Evolutionary conservation across 2,888 invertebrate species (phyloP).

Genomic region (Metellina segmentata): DNA sequence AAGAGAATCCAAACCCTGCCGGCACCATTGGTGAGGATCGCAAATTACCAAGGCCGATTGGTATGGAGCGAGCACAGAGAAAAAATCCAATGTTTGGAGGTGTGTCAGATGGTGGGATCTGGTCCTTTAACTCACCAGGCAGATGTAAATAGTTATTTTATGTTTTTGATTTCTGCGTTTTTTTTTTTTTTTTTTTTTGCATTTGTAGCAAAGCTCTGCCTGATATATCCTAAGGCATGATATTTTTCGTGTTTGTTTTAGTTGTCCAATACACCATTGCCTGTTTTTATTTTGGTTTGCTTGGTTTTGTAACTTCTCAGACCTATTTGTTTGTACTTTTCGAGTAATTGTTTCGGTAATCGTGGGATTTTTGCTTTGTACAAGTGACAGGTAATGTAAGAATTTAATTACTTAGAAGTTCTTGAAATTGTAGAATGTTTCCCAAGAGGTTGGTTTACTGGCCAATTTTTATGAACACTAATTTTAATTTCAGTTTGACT

Average conservation of each 20-base stretch:
- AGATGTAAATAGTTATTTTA: constrained; percentile 74
- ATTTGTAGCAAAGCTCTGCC: constrained; percentile 61
- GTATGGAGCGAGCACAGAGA: constrained; percentile 81
- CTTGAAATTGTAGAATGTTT: no score
- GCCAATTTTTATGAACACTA: no score
- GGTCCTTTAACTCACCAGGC: constrained; percentile 75
- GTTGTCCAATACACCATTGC: background rate
- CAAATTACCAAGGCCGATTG: constrained; percentile 81
- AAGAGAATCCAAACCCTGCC: constrained; percentile 64
- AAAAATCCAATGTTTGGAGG: constrained; percentile 77
- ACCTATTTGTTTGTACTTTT: background rate
- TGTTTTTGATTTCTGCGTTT: constrained; percentile 56
- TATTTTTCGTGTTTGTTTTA: constrained; percentile 9
- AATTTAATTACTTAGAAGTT: no score
- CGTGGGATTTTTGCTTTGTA: no score
- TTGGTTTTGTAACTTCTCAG: background rate
- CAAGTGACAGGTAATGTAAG: no score
- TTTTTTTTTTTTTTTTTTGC: no score
- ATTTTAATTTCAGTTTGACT: no score
- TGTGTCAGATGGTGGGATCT: constrained; percentile 75
- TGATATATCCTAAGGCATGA: constrained; percentile 49
- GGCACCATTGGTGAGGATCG: constrained; percentile 79
- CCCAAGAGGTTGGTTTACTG: no score
- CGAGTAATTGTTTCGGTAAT: no score
- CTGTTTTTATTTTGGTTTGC: constrained; percentile 16